Base-by-base conservation (phyloP, 2,888 invertebrate genomes). In the Rhagonycha fulva region DNA sequence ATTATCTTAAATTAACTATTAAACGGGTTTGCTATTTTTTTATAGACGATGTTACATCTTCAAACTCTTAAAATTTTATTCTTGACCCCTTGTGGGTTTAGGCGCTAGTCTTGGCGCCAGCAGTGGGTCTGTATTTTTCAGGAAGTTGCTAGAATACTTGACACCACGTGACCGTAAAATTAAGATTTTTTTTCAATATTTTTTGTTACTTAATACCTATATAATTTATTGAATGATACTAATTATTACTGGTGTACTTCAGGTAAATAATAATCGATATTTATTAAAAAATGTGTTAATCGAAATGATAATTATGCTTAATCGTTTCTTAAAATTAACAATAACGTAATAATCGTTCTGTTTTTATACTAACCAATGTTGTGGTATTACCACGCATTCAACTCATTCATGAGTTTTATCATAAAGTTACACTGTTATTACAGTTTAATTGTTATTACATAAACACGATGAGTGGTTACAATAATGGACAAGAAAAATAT, bases 51-150 rank as follows among this genome's bases (percentile, higher is more conserved):
- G 23, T 24, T 23, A 19, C 23, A 26, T 26, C 26, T 66, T 66
- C 26, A n/a, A 66, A 23, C 23, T 66, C 63, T 66, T 23, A 23
- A 66, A 66, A 66, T 24, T 12, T 66, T 24, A 66, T 24, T 66
- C 63, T 66, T 66, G 63, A 66, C 63, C 63, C 63, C 63, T 66
- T 14, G 63, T 66, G 23, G 63, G 63, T 23, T 66, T 66, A 66
- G 63, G 63, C 63, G 63, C 63, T 66, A n/a, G 63, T 66, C 63
- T 32, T 19, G 72, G 72, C 72, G 72, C 72, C 72, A 72, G 60
- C 63, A 24, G 23, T 66, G 72, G 30, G 66, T 14, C 14, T 26
- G 14, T 72, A 26, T 28, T 67, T 47, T 68, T 68, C 68, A 68
- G 68, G 72, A 72, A 68, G 68, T 68, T 67, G 61, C 28, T 26